Percentiles rank a stretch among this genome's conserved stretches.
Evolutionary conservation across 2,797 vertebrate genomes (phyloP).

Genomic region (Masticophis lateralis): DNA sequence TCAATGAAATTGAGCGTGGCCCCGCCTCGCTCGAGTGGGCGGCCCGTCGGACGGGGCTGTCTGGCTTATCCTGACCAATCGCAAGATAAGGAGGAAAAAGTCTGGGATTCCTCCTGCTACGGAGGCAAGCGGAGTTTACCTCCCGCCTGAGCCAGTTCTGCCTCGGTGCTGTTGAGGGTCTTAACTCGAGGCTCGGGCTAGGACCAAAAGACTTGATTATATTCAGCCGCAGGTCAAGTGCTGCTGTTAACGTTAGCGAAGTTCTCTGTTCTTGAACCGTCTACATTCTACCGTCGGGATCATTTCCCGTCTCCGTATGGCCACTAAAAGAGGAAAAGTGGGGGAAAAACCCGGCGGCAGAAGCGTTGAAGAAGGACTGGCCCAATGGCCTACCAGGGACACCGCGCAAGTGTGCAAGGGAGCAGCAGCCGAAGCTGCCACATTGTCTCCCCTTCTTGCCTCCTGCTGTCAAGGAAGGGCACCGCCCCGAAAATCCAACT

Average conservation of each 20-base stretch:
- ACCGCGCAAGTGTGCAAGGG: neutral
- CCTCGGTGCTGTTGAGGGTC: neutral
- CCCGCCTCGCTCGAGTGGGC: slow-evolving; percentile 18
- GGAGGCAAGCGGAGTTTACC: neutral
- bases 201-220: neutral
- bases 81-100: neutral
- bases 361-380: neutral
- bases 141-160: neutral
- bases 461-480: neutral
- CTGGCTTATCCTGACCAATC: neutral
- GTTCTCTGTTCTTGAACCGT: neutral
- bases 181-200: neutral
- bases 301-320: neutral
- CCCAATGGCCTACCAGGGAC: neutral
- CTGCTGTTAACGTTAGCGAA: neutral
- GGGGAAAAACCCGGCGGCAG: neutral
- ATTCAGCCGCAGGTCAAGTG: neutral
- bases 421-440: neutral
- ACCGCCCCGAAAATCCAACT: neutral
- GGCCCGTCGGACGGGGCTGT: neutral
- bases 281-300: neutral
- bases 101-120: neutral
- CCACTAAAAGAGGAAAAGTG: neutral
- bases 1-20: slow-evolving; percentile 62
- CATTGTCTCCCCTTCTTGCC: neutral